These are phyloP conservation scores for Pyrrhia umbra DNA, from an alignment of 2,888 invertebrate genomes.

Conservation along the genomic window DNA sequence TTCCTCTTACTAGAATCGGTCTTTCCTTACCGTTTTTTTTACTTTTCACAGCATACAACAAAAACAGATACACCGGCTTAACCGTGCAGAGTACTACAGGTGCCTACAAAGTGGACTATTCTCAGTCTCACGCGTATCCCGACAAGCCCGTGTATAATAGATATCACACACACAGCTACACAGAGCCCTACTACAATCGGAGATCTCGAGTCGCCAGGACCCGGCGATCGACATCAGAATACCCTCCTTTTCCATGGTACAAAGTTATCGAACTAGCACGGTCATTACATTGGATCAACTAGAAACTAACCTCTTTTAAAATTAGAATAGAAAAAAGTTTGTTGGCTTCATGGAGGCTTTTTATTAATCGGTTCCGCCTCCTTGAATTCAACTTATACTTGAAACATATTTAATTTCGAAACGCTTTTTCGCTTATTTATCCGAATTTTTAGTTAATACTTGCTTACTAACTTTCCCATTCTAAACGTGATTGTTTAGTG, in stretches of 20 bases:
- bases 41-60: slow-evolving; percentile 80
- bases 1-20: too few relatives aligned
- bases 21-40: background rate
- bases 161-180: slow-evolving; percentile 82
- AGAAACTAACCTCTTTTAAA: slow-evolving; percentile 59
- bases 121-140: slow-evolving; percentile 83
- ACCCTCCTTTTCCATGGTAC: slow-evolving; percentile 94
- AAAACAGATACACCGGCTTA: slow-evolving; percentile 79
- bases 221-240: slow-evolving; percentile 81
- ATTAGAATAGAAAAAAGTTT: slow-evolving; percentile 74
- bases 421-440: slow-evolving; percentile 76
- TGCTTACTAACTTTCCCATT: slow-evolving; percentile 75
- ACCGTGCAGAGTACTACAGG: slow-evolving; percentile 84
- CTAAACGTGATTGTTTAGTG: slow-evolving; percentile 79
- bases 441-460: slow-evolving; percentile 62
- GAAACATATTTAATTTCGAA: slow-evolving; percentile 70
- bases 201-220: slow-evolving; percentile 82
- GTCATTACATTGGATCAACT: slow-evolving; percentile 92
- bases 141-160: slow-evolving; percentile 87
- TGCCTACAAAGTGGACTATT: slow-evolving; percentile 88
- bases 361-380: slow-evolving; percentile 73
- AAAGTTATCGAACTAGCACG: slow-evolving; percentile 93
- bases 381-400: slow-evolving; percentile 86
- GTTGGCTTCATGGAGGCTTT: slow-evolving; percentile 85
- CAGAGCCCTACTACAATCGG: slow-evolving; percentile 84